phyloP scores from a whole-genome alignment of 2,113 vertebrate species.

The Crotalus helleri region DNA sequence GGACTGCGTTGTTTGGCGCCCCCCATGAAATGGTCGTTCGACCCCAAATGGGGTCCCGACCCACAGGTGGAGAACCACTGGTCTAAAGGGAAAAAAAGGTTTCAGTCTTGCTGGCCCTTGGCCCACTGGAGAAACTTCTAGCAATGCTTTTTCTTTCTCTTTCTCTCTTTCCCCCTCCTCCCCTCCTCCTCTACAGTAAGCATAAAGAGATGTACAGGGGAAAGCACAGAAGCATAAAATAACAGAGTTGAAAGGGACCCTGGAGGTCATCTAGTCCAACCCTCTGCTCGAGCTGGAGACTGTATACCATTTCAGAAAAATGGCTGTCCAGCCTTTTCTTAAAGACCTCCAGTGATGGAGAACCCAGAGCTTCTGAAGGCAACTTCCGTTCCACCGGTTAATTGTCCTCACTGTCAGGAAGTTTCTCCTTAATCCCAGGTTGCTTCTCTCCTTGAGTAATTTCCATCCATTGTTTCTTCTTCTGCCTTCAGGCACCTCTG shows the following conservation, averaged over 20 bases:
- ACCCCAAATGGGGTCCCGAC: too few relatives aligned
- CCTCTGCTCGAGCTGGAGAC: too few relatives aligned
- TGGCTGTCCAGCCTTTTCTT: too few relatives aligned
- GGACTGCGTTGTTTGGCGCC: too few relatives aligned
- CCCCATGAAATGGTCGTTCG: too few relatives aligned
- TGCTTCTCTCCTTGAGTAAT: background rate
- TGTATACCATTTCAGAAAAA: too few relatives aligned
- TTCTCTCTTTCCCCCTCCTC: background rate
- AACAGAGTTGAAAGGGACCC: too few relatives aligned
- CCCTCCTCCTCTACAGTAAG: background rate
- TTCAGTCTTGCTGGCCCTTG: background rate
- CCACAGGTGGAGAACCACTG: too few relatives aligned
- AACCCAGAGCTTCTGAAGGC: rapidly evolving
- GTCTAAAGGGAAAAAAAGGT: background rate
- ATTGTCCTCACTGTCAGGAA: background rate
- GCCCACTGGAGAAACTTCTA: background rate
- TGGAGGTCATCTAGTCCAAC: too few relatives aligned
- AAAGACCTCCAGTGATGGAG: too few relatives aligned
- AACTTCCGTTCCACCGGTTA: background rate
- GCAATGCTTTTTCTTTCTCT: background rate
- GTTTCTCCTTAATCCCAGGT: background rate
- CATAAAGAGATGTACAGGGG: background rate
- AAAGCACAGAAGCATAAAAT: background rate
- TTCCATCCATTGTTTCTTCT: background rate
- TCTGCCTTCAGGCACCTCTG: too few relatives aligned